A percentile compares a stretch with the other conserved stretches of the same genome.
Conservation (phyloP, 2,888 invertebrate genomes). For the Drosophila merina region DNA sequence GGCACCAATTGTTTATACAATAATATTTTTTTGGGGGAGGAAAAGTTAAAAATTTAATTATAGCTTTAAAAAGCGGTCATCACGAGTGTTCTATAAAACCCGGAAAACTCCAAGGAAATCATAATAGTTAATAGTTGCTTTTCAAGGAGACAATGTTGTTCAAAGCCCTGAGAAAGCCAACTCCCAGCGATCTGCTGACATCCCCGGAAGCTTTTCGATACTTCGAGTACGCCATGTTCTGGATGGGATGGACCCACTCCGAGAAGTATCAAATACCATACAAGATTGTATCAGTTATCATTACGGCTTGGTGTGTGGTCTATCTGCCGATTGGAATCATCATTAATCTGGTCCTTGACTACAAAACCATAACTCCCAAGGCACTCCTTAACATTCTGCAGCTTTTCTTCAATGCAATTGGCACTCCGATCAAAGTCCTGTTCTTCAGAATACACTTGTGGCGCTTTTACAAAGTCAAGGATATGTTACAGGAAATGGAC, state of each 20-base stretch:
- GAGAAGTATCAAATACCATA: background rate
- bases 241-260: constrained; percentile 41
- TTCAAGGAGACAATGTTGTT: constrained; percentile 13
- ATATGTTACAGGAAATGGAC: constrained; percentile 43
- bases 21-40: background rate
- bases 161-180: constrained; percentile 26
- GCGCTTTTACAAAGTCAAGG: constrained; percentile 35
- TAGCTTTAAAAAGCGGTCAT: background rate
- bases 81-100: background rate
- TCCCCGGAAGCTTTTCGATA: constrained; percentile 47
- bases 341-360: constrained; percentile 4
- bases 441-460: background rate
- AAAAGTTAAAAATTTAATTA: background rate
- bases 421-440: constrained; percentile 8
- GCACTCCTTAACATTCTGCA: constrained; percentile 9
- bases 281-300: background rate
- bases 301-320: background rate
- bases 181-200: background rate
- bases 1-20: too few species aligned
- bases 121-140: background rate
- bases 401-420: constrained; percentile 9
- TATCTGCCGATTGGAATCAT: constrained; percentile 39
- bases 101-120: background rate
- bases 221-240: constrained; percentile 37
- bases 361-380: constrained; percentile 4